These are phyloP conservation scores for Pipa parva DNA, from an alignment of 2,113 vertebrate genomes.

Conservation along the genomic window DNA sequence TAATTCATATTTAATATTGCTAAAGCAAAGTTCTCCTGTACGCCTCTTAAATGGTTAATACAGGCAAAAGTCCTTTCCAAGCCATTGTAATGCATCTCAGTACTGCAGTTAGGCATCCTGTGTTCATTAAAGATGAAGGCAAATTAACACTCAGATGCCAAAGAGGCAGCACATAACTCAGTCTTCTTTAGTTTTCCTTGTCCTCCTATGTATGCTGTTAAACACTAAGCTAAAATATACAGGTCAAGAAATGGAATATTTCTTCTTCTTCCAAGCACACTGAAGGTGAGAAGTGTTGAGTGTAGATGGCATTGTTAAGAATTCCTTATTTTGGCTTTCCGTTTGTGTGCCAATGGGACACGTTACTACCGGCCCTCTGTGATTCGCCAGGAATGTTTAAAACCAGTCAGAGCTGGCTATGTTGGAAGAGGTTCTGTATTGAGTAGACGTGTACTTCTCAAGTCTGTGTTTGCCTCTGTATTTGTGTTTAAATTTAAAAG, in stretches of 20 bases:
- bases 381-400: constrained; percentile 4
- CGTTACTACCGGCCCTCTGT: not conserved
- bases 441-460: constrained; percentile 31
- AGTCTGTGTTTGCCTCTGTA: constrained; percentile 12
- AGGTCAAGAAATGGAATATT: constrained; percentile 13
- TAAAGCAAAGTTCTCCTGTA: not conserved
- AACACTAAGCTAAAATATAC: constrained; percentile 19
- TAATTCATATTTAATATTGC: not conserved
- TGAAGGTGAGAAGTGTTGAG: constrained; percentile 22
- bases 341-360: not conserved
- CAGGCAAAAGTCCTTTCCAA: not conserved
- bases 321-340: not conserved
- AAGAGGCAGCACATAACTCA: not conserved
- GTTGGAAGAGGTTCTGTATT: constrained; percentile 18
- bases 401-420: constrained; percentile 22
- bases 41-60: not conserved
- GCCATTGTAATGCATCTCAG: not conserved
- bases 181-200: constrained; percentile 9
- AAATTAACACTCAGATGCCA: not conserved
- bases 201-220: constrained; percentile 2
- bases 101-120: not conserved
- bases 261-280: constrained; percentile 16
- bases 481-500: constrained; percentile 13
- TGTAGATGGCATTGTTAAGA: not conserved
- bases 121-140: not conserved